These are phyloP conservation scores for Turritopsis rubra DNA, from an alignment of 30 jellyfish, hydroid and myxozoan genomes.

Conservation along the genomic window DNA sequence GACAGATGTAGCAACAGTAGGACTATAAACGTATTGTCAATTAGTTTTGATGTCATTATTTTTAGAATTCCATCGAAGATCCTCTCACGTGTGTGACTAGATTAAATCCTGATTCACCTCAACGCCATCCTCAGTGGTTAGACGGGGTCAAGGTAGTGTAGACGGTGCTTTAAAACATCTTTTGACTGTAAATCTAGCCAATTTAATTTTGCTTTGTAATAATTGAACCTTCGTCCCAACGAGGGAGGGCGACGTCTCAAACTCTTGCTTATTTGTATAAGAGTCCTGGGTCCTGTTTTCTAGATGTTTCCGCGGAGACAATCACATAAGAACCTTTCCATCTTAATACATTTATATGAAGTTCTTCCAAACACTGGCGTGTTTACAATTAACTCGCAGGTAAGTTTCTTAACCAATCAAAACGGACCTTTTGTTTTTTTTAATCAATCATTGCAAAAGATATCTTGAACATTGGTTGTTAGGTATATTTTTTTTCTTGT, in stretches of 20 bases:
- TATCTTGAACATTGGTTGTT: no score
- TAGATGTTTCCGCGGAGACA: conserved; percentile 63
- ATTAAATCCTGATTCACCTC: neutral
- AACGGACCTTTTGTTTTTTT: neutral
- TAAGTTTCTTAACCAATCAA: neutral
- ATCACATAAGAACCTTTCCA: conserved; percentile 46
- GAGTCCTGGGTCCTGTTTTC: neutral
- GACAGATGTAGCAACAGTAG: no score
- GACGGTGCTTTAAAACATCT: no score
- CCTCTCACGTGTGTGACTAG: neutral
- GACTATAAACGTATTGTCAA: no score
- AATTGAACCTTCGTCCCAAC: no score
- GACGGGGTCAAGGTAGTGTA: neutral
- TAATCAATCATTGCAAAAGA: neutral
- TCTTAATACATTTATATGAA: conserved; percentile 50
- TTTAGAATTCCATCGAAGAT: conserved; percentile 12
- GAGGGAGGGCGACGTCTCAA: no score
- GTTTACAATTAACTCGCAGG: conserved; percentile 50
- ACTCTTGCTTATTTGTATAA: neutral
- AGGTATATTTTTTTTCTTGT: no score
- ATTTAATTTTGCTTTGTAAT: no score
- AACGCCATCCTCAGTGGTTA: conserved; percentile 20
- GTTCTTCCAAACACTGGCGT: conserved; percentile 17
- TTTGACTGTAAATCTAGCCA: no score
- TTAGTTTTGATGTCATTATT: no score